These are phyloP conservation scores for Agapostemon virescens DNA, from an alignment of 2,888 invertebrate genomes.

Conservation along the genomic window DNA sequence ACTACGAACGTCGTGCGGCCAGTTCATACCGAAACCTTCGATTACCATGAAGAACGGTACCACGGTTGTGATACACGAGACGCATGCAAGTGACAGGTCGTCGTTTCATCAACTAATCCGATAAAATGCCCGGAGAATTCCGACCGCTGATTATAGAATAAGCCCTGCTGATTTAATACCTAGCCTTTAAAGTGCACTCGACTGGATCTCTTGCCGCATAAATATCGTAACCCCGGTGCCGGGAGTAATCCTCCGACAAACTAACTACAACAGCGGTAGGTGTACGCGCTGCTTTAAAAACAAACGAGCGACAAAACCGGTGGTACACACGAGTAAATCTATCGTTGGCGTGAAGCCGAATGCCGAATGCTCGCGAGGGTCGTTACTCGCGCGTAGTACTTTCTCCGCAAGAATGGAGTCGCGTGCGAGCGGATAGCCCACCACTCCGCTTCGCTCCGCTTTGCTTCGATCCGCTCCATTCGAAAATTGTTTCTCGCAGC, in stretches of 20 bases:
- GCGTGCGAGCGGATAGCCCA: constrained; percentile 48
- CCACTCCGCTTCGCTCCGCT: constrained; percentile 6
- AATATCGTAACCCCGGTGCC: constrained; percentile 32
- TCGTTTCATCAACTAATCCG: constrained; percentile 41
- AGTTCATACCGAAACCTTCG: neutral
- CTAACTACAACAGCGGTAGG: constrained; percentile 21
- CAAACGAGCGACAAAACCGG: constrained; percentile 42
- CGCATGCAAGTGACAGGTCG: constrained; percentile 4
- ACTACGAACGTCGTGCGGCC: neutral
- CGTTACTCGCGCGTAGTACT: constrained; percentile 51
- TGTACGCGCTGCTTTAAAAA: constrained; percentile 35
- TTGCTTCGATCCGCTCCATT: neutral
- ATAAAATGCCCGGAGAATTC: constrained; percentile 42
- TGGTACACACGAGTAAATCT: constrained; percentile 39
- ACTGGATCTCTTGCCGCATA: constrained; percentile 27
- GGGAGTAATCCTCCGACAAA: constrained; percentile 35
- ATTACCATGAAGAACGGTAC: neutral
- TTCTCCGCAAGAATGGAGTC: constrained; percentile 56
- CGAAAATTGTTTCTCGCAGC: neutral
- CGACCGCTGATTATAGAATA: constrained; percentile 26
- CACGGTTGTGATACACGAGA: neutral
- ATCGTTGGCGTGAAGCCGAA: constrained; percentile 17
- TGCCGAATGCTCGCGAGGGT: constrained; percentile 45
- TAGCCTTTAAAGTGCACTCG: constrained; percentile 15
- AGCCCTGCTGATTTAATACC: constrained; percentile 39